Base-by-base conservation (phyloP, 1,140 invertebrate species). In the Phthorimaea operculella region DNA sequence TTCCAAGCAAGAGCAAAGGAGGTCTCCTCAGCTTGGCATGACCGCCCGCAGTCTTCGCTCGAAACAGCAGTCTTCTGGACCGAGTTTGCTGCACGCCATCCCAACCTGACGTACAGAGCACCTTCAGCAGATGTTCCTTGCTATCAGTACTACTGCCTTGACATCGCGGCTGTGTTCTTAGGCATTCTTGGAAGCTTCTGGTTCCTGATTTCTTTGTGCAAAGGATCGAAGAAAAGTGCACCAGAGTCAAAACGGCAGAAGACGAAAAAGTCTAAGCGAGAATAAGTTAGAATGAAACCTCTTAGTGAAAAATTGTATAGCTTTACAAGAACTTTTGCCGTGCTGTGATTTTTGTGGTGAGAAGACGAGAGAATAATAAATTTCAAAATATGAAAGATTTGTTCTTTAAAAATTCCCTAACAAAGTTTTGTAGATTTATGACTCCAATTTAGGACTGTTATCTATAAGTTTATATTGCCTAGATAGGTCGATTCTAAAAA, bases 51-150 rank as follows among this genome's bases (percentile, higher is more conserved):
- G 17, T 79, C 74, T 21, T 67, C 88, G 0, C 70, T 88, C 60
- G 85, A 89, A 18, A 86, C 64, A 9, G 88, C 87, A 7, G 76
- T 83, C 28, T 89, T 76, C 66, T 89, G 88, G 88, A 81, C 87
- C 0, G 87, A 90, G 66, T 88, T 87, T 50, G 78, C 86, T 8
- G 77, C 85, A 12, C 71, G 83, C 14, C 78, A 87, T 54, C 79
- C 80, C 1, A 87, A 84, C 39, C 64, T 83, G 33, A 74, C 85
- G 5, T 71, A 90, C 9, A 78, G 79, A 45, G 48, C 66, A 14
- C 49, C 67, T 0, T 57, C 68, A 0, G 68, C 60, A n/a, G 58
- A 70, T 21, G 69, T 74, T 0, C 75, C 79, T 0, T 21, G 62
- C 2, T 74, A 75, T 45, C 70, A 79, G 60, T 76, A 70, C 50